phyloP scores from a whole-genome alignment of 2,888 invertebrate species.

The Elegia similella region DNA sequence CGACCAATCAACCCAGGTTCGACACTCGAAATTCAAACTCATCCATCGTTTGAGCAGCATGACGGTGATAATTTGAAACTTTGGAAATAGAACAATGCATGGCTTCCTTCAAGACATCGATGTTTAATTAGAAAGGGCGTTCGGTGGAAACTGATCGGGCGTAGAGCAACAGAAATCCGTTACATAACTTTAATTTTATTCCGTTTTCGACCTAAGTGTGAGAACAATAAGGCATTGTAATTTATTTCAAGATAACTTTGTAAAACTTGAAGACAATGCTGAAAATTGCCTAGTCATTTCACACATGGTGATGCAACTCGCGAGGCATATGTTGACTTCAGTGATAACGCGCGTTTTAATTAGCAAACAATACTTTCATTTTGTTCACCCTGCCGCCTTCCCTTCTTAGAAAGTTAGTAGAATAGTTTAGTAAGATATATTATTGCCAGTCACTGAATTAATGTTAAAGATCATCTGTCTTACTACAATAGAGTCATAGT shows the following conservation, averaged over 20 bases:
- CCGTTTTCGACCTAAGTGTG: slow-evolving; percentile 20
- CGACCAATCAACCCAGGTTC: slow-evolving; percentile 70
- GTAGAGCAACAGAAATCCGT: slow-evolving; percentile 16
- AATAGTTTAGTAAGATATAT: not conserved
- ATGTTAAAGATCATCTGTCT: no score
- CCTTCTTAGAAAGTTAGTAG: not conserved
- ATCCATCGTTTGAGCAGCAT: slow-evolving; percentile 54
- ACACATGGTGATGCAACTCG: slow-evolving; percentile 42
- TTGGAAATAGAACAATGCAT: slow-evolving; percentile 46
- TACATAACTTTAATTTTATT: not conserved
- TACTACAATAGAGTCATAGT: no score
- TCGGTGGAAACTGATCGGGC: slow-evolving; percentile 47
- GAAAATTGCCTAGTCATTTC: slow-evolving; percentile 53
- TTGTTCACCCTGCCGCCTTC: slow-evolving; percentile 5
- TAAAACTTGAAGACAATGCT: slow-evolving; percentile 24
- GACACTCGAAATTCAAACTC: slow-evolving; percentile 59
- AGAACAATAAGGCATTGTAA: slow-evolving; percentile 10
- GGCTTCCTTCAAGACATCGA: slow-evolving; percentile 60
- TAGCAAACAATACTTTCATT: slow-evolving; percentile 30
- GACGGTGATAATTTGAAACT: slow-evolving; percentile 48
- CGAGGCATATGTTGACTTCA: slow-evolving; percentile 40
- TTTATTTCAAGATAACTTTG: slow-evolving; percentile 11
- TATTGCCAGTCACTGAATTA: not conserved
- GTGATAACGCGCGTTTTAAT: slow-evolving; percentile 36
- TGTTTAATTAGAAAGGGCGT: slow-evolving; percentile 64